Evolutionary conservation across 2,113 vertebrate species (phyloP).

Genomic region (Archocentrus centrarchus): DNA sequence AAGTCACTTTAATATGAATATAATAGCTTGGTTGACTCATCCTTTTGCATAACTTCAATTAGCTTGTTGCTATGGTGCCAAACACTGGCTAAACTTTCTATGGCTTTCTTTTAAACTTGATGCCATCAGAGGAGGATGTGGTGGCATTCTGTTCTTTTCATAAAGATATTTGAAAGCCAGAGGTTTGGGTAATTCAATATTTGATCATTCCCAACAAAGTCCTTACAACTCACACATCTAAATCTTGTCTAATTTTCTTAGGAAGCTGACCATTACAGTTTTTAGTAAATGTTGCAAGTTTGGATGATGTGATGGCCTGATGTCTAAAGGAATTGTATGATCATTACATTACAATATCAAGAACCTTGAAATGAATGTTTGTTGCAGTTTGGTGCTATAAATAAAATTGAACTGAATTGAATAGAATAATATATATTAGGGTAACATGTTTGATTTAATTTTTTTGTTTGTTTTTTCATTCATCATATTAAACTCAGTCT

Average conservation of each 20-base stretch:
- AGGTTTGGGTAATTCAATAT: neutral
- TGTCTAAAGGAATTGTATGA: too few species aligned
- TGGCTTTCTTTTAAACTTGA: constrained; percentile 26
- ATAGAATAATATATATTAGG: too few species aligned
- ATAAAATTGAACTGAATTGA: too few species aligned
- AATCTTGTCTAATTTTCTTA: neutral
- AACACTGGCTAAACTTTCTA: constrained; percentile 32
- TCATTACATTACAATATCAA: too few species aligned
- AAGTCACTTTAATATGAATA: constrained; percentile 22
- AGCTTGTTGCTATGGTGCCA: constrained; percentile 72
- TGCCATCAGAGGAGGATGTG: constrained; percentile 22
- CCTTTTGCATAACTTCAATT: constrained; percentile 66
- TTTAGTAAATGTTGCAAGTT: neutral
- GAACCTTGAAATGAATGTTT: too few species aligned
- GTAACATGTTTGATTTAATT: too few species aligned
- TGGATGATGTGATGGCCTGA: neutral
- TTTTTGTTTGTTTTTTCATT: neutral
- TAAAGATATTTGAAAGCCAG: neutral
- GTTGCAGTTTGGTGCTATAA: too few species aligned
- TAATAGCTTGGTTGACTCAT: constrained; percentile 66
- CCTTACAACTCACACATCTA: neutral
- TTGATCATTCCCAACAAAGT: neutral
- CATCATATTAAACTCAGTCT: neutral
- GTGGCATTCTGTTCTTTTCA: neutral
- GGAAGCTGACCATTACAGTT: neutral